Conservation (phyloP, 2,797 vertebrate genomes). For the Sebastes nivosus region DNA sequence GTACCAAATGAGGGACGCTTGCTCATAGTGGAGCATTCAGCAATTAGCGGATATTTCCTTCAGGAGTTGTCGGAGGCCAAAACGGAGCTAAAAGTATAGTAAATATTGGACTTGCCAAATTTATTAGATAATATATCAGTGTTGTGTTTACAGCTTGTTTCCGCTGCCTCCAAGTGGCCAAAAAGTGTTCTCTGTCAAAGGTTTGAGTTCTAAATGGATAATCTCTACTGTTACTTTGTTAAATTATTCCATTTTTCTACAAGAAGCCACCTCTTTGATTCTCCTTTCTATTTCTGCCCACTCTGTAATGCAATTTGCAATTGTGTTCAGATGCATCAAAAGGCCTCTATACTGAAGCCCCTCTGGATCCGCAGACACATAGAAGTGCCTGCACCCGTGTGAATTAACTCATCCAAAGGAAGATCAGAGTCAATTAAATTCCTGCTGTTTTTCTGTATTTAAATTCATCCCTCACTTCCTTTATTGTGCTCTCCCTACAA, state of each 20-base stretch:
- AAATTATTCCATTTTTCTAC: background rate
- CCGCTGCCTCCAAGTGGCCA: too few relatives aligned
- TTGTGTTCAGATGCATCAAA: conserved; percentile 30
- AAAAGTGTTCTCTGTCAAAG: background rate
- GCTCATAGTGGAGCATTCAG: background rate
- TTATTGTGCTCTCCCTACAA: background rate
- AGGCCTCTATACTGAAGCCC: conserved; percentile 2
- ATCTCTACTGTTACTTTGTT: background rate
- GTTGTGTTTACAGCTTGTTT: too few relatives aligned
- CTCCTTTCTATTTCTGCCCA: background rate
- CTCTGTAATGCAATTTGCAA: conserved; percentile 19
- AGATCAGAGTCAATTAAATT: conserved; percentile 13
- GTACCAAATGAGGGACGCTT: too few relatives aligned
- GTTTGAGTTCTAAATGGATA: background rate
- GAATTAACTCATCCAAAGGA: conserved; percentile 30
- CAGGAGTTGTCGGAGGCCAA: background rate
- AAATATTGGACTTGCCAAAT: too few relatives aligned
- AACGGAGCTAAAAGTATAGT: background rate
- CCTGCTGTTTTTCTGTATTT: conserved; percentile 33
- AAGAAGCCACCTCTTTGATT: background rate
- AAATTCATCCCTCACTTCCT: conserved; percentile 17
- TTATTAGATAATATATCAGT: too few relatives aligned
- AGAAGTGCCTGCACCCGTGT: conserved; percentile 6
- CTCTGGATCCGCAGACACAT: conserved; percentile 9
- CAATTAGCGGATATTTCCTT: background rate